Base-by-base conservation (phyloP, 2,113 vertebrate species). In the Cynoglossus semilaevis region DNA sequence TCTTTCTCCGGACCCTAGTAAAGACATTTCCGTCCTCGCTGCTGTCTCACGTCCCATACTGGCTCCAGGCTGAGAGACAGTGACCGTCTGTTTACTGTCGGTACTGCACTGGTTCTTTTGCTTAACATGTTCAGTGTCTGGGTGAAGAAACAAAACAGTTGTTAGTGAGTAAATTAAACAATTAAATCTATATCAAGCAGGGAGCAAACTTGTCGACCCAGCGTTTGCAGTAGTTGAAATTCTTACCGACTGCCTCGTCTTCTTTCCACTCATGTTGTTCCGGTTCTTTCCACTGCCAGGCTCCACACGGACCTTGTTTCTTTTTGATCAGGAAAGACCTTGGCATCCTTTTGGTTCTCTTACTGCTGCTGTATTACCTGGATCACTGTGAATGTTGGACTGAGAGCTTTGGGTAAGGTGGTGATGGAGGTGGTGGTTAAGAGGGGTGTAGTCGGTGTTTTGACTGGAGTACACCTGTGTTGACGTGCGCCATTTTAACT, bases 321-420 rank as follows among this genome's bases (percentile, higher is more conserved):
- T 91, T 91, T 52, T 91, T 91, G 40, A 92, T 81, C 48, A 92
- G 82, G 67, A 92, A 91, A 51, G 91, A 89, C 42, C 83, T 85
- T 0, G 91, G 91, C 91, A 92, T 92, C 63, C 9, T 82, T 19
- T 35, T 1, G 36, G 34, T 47, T 10, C 0, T 43, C 18, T 8
- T 13, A 18, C 17, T 19, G 63, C 16, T 46, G 16, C 15, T 37
- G 15, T 15, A 17, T 18, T 56, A 41, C 38, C 45, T 41, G 7
- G 7, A 18, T 36, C 42, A 16, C 9, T 18, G 5, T 6, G 16
- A 46, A 2, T 57, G 11, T 17, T 12, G 6, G 15, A 35, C 22
- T 7, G 17, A 43, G 14, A 17, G 16, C 42, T 3, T 35, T 58
- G 74, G 35, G n/a, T 50, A n/a, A 8, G 61, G 70, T 1, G 45